These are phyloP conservation scores for Tineola bisselliella DNA, from an alignment of 2,888 invertebrate genomes.

Conservation along the genomic window DNA sequence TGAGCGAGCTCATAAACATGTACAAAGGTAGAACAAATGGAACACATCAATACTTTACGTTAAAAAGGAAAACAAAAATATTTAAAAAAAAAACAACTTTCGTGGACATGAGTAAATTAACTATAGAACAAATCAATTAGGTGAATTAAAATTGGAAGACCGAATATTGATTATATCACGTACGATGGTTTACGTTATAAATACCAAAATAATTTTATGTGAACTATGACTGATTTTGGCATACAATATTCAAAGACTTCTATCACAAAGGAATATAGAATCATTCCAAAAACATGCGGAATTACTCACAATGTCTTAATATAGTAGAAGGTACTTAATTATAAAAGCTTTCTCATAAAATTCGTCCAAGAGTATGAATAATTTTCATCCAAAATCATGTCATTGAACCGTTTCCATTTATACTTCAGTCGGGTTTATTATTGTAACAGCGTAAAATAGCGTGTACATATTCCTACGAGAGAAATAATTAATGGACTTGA, in stretches of 20 bases:
- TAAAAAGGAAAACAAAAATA: background rate
- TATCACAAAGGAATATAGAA: background rate
- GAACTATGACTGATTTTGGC: background rate
- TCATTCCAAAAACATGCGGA: background rate
- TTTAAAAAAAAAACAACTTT: background rate
- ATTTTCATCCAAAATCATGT: background rate
- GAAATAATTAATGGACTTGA: background rate
- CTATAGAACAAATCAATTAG: no score
- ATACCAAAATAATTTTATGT: background rate
- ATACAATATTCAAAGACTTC: background rate
- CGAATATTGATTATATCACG: no score
- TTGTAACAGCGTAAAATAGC: conserved; percentile 3
- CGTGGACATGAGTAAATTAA: no score
- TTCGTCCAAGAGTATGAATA: background rate
- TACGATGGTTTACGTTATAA: background rate
- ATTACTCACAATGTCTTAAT: background rate
- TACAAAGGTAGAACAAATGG: background rate
- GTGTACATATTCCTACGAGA: background rate
- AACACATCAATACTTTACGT: background rate
- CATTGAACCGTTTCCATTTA: conserved; percentile 8
- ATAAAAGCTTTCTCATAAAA: background rate
- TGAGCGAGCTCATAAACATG: background rate
- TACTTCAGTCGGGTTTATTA: conserved; percentile 1
- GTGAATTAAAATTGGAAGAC: no score
- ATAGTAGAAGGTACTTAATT: background rate